These are phyloP conservation scores for Puffinus mauretanicus DNA, from an alignment of 2,113 vertebrate species.

Conservation along the genomic window DNA sequence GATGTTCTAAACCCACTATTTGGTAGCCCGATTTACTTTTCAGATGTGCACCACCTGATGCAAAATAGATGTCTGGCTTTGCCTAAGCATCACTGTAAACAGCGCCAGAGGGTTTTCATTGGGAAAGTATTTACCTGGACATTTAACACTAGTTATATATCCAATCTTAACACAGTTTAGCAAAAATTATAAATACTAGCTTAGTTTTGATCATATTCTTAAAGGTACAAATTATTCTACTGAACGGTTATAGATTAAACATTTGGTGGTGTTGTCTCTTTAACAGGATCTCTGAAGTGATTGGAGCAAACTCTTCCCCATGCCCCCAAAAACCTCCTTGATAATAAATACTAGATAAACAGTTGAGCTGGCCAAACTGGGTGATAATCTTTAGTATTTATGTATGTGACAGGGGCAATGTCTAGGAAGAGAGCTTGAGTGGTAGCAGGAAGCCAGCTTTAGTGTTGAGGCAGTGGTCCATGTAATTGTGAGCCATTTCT, in stretches of 20 bases:
- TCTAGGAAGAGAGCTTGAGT: neutral
- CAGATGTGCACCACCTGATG: neutral
- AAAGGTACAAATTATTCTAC: neutral
- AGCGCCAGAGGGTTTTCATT: neutral
- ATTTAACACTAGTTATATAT: neutral
- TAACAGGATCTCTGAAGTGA: neutral
- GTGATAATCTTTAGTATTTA: neutral
- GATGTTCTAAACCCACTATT: neutral
- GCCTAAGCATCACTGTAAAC: neutral
- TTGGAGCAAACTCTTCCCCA: neutral
- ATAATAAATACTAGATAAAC: neutral
- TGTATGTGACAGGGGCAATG: neutral
- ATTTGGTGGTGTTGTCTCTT: neutral
- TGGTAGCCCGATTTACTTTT: neutral
- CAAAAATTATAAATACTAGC: neutral
- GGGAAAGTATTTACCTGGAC: neutral
- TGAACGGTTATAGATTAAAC: neutral
- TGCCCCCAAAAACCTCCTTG: neutral
- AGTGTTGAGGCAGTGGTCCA: neutral
- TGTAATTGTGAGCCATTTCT: neutral
- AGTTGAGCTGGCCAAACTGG: neutral
- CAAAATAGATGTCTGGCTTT: neutral
- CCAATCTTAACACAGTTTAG: neutral
- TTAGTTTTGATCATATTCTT: neutral
- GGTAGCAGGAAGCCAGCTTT: neutral